These are phyloP conservation scores for Sinocyclocheilus maitianheensis DNA, from an alignment of 2,113 vertebrate genomes.

Conservation along the genomic window DNA sequence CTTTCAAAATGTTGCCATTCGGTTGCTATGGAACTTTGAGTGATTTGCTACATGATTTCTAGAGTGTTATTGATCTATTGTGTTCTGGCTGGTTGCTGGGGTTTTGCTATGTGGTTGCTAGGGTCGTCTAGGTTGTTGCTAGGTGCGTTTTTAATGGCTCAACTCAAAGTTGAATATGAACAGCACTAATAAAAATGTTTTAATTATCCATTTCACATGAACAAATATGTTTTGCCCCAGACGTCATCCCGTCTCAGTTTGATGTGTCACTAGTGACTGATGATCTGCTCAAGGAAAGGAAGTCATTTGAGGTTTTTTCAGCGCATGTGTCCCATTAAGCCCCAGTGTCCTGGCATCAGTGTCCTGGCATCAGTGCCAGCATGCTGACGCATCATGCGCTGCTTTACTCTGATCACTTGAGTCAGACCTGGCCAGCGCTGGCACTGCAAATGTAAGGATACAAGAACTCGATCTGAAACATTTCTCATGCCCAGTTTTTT, in stretches of 20 bases:
- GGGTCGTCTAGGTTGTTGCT: too few relatives aligned
- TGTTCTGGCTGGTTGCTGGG: too few relatives aligned
- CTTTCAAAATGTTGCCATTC: neutral
- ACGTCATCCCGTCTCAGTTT: neutral
- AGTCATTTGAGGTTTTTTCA: constrained; percentile 8
- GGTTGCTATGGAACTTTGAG: neutral
- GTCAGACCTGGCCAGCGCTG: neutral
- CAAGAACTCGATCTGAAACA: neutral
- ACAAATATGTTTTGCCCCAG: neutral
- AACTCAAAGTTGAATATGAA: too few relatives aligned
- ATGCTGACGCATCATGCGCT: neutral
- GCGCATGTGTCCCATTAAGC: constrained; percentile 46
- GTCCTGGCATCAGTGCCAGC: constrained; percentile 6
- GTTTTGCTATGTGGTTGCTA: too few relatives aligned
- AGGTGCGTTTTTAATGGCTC: too few relatives aligned
- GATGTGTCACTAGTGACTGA: constrained; percentile 26
- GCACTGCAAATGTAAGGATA: constrained; percentile 1
- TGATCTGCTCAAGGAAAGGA: constrained; percentile 59
- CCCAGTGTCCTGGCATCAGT: constrained; percentile 20
- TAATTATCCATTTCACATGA: neutral
- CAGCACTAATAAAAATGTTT: neutral
- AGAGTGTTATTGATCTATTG: too few relatives aligned
- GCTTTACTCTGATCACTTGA: neutral
- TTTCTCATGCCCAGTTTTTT: neutral
- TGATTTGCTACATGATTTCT: too few relatives aligned